A percentile compares a stretch with the other conserved stretches of the same genome.
These are phyloP conservation scores for Aphidius ervi DNA, from an alignment of 1,140 invertebrate genomes.

Conservation along the genomic window DNA sequence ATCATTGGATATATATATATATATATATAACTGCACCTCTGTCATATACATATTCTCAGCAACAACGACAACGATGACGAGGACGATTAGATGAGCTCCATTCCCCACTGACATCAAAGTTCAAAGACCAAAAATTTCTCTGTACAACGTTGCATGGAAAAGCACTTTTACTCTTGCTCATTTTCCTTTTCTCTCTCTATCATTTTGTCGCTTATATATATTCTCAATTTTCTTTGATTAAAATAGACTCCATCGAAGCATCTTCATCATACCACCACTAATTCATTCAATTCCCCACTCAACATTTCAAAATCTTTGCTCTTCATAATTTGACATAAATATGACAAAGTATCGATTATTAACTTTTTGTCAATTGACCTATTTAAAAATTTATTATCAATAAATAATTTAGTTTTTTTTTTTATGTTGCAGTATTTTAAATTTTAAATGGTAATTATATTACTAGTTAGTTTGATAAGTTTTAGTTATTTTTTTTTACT, in stretches of 20 bases:
- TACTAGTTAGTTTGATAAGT: no score
- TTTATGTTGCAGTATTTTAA: no score
- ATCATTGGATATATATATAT: background rate
- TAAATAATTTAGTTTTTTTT: no score
- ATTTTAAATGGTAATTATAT: no score
- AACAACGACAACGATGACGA: conserved; percentile 16
- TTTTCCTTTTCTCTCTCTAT: background rate
- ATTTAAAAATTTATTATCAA: no score
- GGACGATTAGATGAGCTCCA: background rate
- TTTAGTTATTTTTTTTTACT: no score
- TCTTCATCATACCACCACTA: conserved; percentile 26
- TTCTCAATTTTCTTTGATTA: conserved; percentile 17
- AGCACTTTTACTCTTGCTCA: background rate
- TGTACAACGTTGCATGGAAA: background rate
- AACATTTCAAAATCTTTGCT: no score
- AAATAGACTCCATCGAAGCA: conserved; percentile 29
- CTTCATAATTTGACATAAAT: no score
- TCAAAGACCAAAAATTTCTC: conserved; percentile 21
- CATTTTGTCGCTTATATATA: no score
- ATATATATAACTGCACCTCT: conserved; percentile 22
- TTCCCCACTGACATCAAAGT: conserved; percentile 22
- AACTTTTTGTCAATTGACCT: no score
- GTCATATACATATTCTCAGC: conserved; percentile 24
- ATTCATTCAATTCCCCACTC: conserved; percentile 15
- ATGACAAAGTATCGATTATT: no score